Base-by-base conservation (phyloP, 2,113 vertebrate species). In the Cynoglossus semilaevis region DNA sequence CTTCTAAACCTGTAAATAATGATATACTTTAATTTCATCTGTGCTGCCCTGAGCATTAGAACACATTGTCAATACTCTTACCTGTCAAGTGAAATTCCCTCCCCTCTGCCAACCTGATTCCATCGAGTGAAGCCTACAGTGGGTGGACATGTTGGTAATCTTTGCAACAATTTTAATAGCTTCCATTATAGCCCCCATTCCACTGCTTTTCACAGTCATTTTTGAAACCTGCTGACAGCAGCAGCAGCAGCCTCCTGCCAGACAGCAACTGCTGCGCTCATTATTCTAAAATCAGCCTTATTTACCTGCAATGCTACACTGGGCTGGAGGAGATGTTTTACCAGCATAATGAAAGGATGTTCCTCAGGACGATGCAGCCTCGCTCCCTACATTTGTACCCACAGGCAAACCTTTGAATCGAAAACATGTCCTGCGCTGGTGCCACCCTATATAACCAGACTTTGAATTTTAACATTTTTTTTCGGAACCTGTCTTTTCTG, bases 271-370 rank as follows among this genome's bases (percentile, higher is more conserved):
- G 46, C 63, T 41, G 5, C 38, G 35, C 76, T 86, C 75, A 86
- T 86, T 81, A 86, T 81, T 81, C 70, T 69, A 74, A 75, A 72
- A 82, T 80, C 79, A 78, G 14, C 69, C 76, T 76, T 82, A 79
- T 84, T 86, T 79, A 84, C 82, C 72, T 67, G 51, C 75, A 56
- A 59, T 41, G 9, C 63, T 43, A 48, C 71, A 63, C 58, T 62
- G 16, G 60, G 42, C 48, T 71, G 82, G 77, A 77, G 62, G 74
- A 72, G 64, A 68, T 1, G 43, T 66, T 82, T 69, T 72, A 64
- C 64, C 61, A 4, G 22, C 22, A 29, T 29, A 29, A 29, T 29
- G 22, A 29, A 29, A 29, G 22, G 22, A 29, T 29, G 3, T 29
- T 29, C 6, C 22, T 6, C 22, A 29, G 22, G 22, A 29, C 6